Evolutionary conservation across 2,888 invertebrate genomes (phyloP), one percentile per base, ranked within the genome.

Genomic region (Deilephila porcellus): DNA sequence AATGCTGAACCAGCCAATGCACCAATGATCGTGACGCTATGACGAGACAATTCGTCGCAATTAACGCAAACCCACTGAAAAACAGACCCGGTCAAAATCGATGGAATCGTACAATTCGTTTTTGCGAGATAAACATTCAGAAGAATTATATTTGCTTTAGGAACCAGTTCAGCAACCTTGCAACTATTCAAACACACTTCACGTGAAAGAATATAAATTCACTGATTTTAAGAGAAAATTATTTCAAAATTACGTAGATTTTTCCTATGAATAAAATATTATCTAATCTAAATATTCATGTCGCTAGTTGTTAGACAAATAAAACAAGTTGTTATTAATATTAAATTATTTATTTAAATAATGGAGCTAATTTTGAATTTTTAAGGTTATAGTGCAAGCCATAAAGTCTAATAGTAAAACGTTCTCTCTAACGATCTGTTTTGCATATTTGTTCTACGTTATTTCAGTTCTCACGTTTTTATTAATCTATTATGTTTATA

Each of bases 351-450:
- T 25, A 52, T 67, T 20, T 5, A 67, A 67, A 67, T 25, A 67
- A 20, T 20, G 3, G 20, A 45, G 20, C 45, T 52, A 52, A 52
- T 20, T 17, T 56, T 52, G 25, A 25, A 52, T 52, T 25, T 52
- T 45, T 67, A 25, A 52, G 19, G 82, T 77, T 78, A 78, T 77
- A 81, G 79, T 78, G 81, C 80, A 78, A 80, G 78, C 80, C 78
- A 81, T 85, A 84, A 84, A 84, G 74, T 77, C 77, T 81, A 83
- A 79, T 80, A 84, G 79, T 84, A 81, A 82, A 81, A 81, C 77
- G 78, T 81, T 83, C 73, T 81, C 76, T 79, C 82, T 85, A 85
- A 86, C 82, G 79, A 80, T 79, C 81, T 77, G 74, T 83, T 89
- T 88, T 86, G 81, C 85, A 87, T 87, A 83, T 78, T 75, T 73